These are phyloP conservation scores for honey bee (Apis mellifera) DNA, from an alignment of 1,140 invertebrate genomes.

Conservation along the genomic window DNA sequence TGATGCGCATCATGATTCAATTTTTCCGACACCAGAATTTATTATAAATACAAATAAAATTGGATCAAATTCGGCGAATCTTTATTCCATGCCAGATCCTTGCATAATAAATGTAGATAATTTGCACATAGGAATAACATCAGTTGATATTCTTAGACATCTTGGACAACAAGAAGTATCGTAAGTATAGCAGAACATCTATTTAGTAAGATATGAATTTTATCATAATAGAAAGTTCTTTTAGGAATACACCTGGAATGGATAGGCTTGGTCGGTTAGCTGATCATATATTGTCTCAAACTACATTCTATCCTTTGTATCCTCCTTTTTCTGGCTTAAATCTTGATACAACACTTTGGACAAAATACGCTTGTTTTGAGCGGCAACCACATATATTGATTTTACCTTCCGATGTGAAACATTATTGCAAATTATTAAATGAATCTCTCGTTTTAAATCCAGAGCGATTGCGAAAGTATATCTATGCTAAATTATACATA, in stretches of 20 bases:
- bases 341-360: conserved; percentile 87
- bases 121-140: conserved; percentile 88
- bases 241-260: conserved; percentile 69
- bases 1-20: conserved; percentile 88
- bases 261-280: conserved; percentile 88
- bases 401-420: conserved; percentile 91
- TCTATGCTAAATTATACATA: conserved; percentile 82
- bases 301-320: conserved; percentile 91
- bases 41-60: conserved; percentile 67
- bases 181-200: conserved; percentile 81
- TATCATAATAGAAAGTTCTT: conserved; percentile 35
- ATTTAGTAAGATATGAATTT: neutral
- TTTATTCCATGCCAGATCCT: conserved; percentile 89
- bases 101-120: conserved; percentile 89
- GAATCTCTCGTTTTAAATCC: conserved; percentile 93
- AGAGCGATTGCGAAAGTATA: conserved; percentile 89
- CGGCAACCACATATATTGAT: conserved; percentile 91
- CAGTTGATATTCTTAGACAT: conserved; percentile 91
- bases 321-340: conserved; percentile 86
- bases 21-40: conserved; percentile 92
- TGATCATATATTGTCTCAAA: conserved; percentile 89
- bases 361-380: conserved; percentile 85
- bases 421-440: conserved; percentile 90
- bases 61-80: conserved; percentile 75
- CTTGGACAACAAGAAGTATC: conserved; percentile 89